These are phyloP conservation scores for Dendrocincla tyrannina DNA, from an alignment of 2,797 vertebrate species.

Conservation along the genomic window DNA sequence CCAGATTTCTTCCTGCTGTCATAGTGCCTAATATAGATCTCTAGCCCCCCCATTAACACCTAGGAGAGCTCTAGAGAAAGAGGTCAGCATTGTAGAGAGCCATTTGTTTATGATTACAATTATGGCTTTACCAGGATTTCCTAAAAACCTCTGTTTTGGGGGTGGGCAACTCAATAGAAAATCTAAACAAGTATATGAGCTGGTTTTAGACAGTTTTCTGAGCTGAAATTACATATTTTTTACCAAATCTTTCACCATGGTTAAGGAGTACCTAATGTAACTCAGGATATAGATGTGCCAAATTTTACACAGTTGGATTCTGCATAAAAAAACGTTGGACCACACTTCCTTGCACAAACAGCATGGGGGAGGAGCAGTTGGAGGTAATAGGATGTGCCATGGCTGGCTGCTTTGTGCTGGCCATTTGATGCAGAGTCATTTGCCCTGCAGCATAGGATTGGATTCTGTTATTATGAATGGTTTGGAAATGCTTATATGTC, in stretches of 20 bases:
- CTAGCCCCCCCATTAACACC: slow-evolving; percentile 1
- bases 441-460: slow-evolving; percentile 10
- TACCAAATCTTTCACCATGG: background rate
- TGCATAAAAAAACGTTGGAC: background rate
- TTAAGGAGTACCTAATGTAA: background rate
- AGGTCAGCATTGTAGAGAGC: background rate
- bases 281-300: background rate
- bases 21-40: slow-evolving; percentile 48
- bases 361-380: background rate
- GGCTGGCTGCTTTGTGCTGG: slow-evolving; percentile 36
- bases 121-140: slow-evolving; percentile 4
- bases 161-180: background rate
- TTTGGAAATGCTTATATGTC: slow-evolving; percentile 35
- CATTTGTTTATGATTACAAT: background rate
- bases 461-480: slow-evolving; percentile 26
- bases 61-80: slow-evolving; percentile 7
- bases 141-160: background rate
- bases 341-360: background rate
- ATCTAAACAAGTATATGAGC: background rate
- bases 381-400: background rate
- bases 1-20: slow-evolving; percentile 42
- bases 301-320: background rate
- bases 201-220: background rate
- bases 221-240: background rate
- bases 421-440: slow-evolving; percentile 43